Percentiles rank a stretch among this genome's conserved stretches.
These are phyloP conservation scores for Perca schrenkii DNA, from an alignment of 2,113 vertebrate species.

Conservation along the genomic window DNA sequence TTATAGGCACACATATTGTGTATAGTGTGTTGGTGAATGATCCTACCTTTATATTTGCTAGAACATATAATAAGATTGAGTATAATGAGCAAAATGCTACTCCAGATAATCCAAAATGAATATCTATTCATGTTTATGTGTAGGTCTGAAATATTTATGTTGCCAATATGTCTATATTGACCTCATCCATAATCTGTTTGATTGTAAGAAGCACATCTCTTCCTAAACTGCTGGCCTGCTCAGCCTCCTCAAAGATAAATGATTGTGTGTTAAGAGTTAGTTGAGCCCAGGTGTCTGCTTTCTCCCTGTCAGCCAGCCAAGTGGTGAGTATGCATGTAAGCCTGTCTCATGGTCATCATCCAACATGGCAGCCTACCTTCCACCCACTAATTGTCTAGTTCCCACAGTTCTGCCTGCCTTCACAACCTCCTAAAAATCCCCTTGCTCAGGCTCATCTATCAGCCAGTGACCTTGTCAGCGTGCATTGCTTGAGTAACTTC, in stretches of 20 bases:
- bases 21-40: neutral
- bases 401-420: conserved; percentile 80
- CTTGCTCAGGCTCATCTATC: conserved; percentile 80
- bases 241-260: conserved; percentile 75
- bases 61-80: neutral
- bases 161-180: conserved; percentile 27
- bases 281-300: conserved; percentile 73
- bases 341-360: conserved; percentile 74
- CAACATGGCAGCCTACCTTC: conserved; percentile 77
- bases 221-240: conserved; percentile 67
- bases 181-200: conserved; percentile 28
- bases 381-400: conserved; percentile 79
- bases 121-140: neutral
- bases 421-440: conserved; percentile 78
- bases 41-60: neutral
- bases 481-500: conserved; percentile 75
- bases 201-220: conserved; percentile 47
- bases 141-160: neutral
- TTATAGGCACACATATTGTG: neutral
- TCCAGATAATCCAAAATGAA: neutral
- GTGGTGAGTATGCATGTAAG: conserved; percentile 75
- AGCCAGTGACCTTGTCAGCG: conserved; percentile 83
- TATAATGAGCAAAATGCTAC: neutral
- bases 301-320: conserved; percentile 74
- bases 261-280: conserved; percentile 64